Evolutionary conservation across 2,113 vertebrate genomes (phyloP), one percentile per base, ranked within the genome.

Genomic region (Danionella cerebrum): DNA sequence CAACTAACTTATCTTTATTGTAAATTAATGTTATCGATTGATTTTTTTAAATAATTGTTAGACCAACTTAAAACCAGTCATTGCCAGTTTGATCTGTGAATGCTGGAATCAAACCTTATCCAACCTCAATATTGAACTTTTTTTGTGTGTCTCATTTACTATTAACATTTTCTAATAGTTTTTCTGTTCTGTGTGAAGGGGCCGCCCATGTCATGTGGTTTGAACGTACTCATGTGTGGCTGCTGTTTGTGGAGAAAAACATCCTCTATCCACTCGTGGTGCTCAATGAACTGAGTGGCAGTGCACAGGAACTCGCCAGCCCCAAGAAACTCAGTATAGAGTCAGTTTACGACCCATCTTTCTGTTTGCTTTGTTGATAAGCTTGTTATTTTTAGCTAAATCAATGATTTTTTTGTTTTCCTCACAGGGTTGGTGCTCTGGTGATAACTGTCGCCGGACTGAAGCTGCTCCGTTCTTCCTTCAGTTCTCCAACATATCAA

Each of bases 171-270:
- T 19, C 12, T 14, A 16, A 19, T 1, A 10, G 2, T 39, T 3
- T n/a, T n/a, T 55, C 29, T 33, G 8, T 47, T 63, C 6, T 71
- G 22, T 51, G 38, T 65, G 22, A 84, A 99, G 96, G 91, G 82
- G 95, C 94, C 3, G 94, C 95, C 7, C 93, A 98, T 33, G 86
- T 98, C 69, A 99, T 98, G 96, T 99, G 96, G 96, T 99, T 98
- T 80, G 95, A 99, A 74, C 96, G 96, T 78, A 89, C 96, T 69
- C 94, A 99, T 1, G 92, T 98, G 67, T 98, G 95, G 95, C 90
- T 99, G 79, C 89, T 98, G 73, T 98, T 97, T 77, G 71, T 95
- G 81, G 95, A 99, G 72, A 98, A 96, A 83, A 99, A 98, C 70
- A 58, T 98, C 69, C 95, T 99, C 62, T 97, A 98, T 70, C 96